phyloP scores from a whole-genome alignment of 2,113 vertebrate species.

The Sula dactylatra region DNA sequence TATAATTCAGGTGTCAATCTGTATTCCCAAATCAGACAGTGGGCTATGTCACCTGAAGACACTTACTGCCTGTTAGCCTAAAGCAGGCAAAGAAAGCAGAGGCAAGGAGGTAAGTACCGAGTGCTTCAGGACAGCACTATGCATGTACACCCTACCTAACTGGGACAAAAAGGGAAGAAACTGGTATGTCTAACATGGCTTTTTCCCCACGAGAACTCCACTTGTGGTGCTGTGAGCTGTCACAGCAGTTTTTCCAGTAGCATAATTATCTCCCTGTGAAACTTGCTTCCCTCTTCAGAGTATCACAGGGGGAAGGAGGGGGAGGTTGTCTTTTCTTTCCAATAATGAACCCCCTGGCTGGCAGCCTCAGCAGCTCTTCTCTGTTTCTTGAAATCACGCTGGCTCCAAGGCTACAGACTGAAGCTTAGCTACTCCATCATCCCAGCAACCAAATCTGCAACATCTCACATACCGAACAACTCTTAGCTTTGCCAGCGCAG shows the following conservation, averaged over 20 bases:
- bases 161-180: background rate
- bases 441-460: background rate
- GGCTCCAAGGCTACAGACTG: background rate
- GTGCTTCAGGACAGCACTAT: background rate
- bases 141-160: no score
- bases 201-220: background rate
- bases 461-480: background rate
- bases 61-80: background rate
- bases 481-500: background rate
- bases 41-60: background rate
- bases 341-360: background rate
- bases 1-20: background rate
- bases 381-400: background rate
- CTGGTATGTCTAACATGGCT: background rate
- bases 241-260: conserved; percentile 19
- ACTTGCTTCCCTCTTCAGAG: background rate
- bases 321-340: background rate
- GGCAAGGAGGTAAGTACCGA: background rate
- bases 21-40: background rate
- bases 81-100: background rate
- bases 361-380: background rate
- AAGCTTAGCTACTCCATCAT: background rate
- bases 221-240: background rate
- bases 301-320: accelerated
- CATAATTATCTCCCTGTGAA: background rate